phyloP scores from a whole-genome alignment of 2,113 vertebrate species.

The Microcebus ravelobensis region DNA sequence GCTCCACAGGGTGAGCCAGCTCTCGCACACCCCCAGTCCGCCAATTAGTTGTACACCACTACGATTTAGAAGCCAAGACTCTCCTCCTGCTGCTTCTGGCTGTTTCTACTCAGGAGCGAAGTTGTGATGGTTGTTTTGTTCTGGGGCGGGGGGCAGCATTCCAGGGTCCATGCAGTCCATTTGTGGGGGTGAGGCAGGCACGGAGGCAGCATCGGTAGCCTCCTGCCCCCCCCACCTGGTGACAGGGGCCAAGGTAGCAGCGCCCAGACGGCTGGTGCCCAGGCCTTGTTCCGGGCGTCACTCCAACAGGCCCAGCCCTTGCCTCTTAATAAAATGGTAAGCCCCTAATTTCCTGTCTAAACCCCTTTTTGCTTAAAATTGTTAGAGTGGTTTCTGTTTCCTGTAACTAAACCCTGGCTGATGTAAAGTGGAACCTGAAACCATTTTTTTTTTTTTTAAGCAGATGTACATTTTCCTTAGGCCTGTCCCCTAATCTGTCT shows the following conservation, averaged over 20 bases:
- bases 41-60: background rate
- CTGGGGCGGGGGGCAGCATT: background rate
- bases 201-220: background rate
- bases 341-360: constrained; percentile 59
- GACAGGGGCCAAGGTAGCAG: background rate
- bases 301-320: background rate
- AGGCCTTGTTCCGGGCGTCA: background rate
- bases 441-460: background rate
- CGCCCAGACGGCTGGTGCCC: background rate
- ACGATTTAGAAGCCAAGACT: background rate
- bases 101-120: background rate
- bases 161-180: background rate
- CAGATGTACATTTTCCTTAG: background rate
- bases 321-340: constrained; percentile 28
- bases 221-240: background rate
- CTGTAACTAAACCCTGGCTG: constrained; percentile 19
- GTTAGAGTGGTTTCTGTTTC: constrained; percentile 39
- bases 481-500: background rate
- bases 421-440: constrained; percentile 24
- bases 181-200: background rate
- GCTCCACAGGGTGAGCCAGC: background rate
- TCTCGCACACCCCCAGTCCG: background rate
- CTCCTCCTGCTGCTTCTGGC: background rate
- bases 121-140: background rate
- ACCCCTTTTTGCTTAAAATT: constrained; percentile 3